Percentiles rank a stretch among this genome's conserved stretches.
phyloP scores from a whole-genome alignment of 92 coral and sea anemone genomes.

The Actinostola sp. region DNA sequence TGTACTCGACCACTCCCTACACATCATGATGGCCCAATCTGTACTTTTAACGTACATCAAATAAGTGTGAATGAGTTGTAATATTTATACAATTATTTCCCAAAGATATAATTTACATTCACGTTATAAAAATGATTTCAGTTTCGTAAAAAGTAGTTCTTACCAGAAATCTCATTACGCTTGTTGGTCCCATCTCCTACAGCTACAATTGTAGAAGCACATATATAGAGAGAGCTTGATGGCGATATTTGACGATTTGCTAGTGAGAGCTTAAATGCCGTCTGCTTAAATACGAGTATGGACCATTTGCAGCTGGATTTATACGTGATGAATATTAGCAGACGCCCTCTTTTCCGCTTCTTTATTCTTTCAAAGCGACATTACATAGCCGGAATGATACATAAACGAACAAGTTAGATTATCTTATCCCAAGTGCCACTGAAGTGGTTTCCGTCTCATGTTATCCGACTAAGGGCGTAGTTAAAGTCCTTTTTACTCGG shows the following conservation, averaged over 20 bases:
- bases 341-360: constrained; percentile 35
- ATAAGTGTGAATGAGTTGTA: too few relatives aligned
- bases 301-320: constrained; percentile 9
- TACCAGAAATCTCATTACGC: background rate
- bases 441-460: constrained; percentile 32
- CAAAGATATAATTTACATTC: too few relatives aligned
- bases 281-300: constrained; percentile 10
- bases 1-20: too few relatives aligned
- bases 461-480: background rate
- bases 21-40: too few relatives aligned
- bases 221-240: background rate
- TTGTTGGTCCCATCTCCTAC: background rate
- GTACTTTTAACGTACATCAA: too few relatives aligned
- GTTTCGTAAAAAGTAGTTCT: too few relatives aligned
- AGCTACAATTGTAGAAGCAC: too few relatives aligned
- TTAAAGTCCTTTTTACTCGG: constrained; percentile 1
- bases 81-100: too few relatives aligned
- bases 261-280: background rate
- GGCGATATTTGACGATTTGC: background rate
- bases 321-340: constrained; percentile 14
- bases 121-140: too few relatives aligned
- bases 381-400: constrained; percentile 26
- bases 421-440: constrained; percentile 15
- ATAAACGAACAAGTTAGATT: background rate
- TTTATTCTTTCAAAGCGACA: constrained; percentile 13